Percentiles rank a stretch among this genome's conserved stretches.
phyloP scores from a whole-genome alignment of 2,113 vertebrate species.

The Probosciger aterrimus region DNA sequence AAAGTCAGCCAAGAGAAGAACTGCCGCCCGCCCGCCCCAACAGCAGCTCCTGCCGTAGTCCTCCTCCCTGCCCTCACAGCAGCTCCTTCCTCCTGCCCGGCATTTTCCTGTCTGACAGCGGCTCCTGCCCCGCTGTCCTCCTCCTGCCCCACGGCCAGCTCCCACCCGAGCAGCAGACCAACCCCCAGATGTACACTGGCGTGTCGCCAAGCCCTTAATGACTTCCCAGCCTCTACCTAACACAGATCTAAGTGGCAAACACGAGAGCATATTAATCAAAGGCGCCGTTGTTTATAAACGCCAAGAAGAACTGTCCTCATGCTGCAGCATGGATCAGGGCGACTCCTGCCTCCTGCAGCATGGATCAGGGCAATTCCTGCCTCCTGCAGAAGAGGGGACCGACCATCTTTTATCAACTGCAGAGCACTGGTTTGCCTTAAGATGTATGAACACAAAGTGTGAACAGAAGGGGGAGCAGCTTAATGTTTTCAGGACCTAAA shows the following conservation, averaged over 20 bases:
- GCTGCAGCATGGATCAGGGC: not conserved
- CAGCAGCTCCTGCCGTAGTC: not conserved
- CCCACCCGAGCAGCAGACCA: not conserved
- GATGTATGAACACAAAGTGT: not conserved
- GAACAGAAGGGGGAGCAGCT: not conserved
- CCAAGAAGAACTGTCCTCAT: not conserved
- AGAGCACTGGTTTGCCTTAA: not conserved
- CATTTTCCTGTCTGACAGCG: not conserved
- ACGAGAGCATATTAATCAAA: constrained; percentile 4
- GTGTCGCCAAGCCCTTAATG: constrained; percentile 73
- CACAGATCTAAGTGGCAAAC: constrained; percentile 42
- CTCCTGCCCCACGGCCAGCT: not conserved
- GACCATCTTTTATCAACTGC: not conserved
- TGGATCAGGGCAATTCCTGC: not conserved
- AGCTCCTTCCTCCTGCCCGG: not conserved
- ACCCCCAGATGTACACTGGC: constrained; percentile 63
- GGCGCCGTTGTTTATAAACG: constrained; percentile 8
- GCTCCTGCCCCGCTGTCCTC: not conserved
- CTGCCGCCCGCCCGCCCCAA: not conserved
- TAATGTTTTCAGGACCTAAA: not conserved
- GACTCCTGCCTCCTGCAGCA: not conserved
- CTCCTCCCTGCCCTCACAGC: not conserved
- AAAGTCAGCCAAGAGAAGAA: constrained; percentile 73
- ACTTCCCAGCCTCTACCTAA: constrained; percentile 60
- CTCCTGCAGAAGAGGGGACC: not conserved